These are phyloP conservation scores for Pelochelys cantorii DNA, from an alignment of 2,797 vertebrate species.

Conservation along the genomic window DNA sequence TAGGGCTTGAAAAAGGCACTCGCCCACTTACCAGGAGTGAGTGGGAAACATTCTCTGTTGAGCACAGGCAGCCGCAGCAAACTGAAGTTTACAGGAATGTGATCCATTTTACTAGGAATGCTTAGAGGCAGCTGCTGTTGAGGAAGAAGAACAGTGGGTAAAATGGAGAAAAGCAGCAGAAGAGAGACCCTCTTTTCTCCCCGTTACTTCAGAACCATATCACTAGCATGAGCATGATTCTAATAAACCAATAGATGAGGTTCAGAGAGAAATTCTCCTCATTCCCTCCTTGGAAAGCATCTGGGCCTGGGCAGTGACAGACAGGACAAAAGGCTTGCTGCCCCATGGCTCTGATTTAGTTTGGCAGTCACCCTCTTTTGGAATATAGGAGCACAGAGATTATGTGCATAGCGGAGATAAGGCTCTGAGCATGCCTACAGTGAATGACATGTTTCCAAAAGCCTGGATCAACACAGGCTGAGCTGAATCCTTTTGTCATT, in stretches of 20 bases:
- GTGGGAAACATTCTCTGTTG: constrained; percentile 60
- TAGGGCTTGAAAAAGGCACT: constrained; percentile 73
- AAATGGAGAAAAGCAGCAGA: constrained; percentile 35
- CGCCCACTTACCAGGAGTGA: constrained; percentile 70
- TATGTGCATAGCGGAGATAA: background rate
- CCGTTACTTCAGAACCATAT: constrained; percentile 19
- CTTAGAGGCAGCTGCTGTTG: constrained; percentile 45
- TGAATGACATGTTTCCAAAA: background rate
- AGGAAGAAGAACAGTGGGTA: constrained; percentile 54
- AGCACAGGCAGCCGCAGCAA: constrained; percentile 24
- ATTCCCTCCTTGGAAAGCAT: constrained; percentile 19
- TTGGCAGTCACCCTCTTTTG: background rate
- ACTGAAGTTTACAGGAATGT: constrained; percentile 56
- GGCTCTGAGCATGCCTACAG: background rate
- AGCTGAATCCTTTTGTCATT: background rate
- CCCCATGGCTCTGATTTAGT: background rate
- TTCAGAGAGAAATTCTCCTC: constrained; percentile 11
- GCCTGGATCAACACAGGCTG: background rate
- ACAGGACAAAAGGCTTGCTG: background rate
- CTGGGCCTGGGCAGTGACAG: background rate
- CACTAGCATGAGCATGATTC: constrained; percentile 56
- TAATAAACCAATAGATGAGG: constrained; percentile 40
- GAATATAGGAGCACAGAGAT: background rate
- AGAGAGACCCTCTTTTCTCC: background rate
- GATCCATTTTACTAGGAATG: constrained; percentile 55